Conservation (phyloP, 2,113 vertebrate genomes). For the Sinocyclocheilus rhinocerous region DNA sequence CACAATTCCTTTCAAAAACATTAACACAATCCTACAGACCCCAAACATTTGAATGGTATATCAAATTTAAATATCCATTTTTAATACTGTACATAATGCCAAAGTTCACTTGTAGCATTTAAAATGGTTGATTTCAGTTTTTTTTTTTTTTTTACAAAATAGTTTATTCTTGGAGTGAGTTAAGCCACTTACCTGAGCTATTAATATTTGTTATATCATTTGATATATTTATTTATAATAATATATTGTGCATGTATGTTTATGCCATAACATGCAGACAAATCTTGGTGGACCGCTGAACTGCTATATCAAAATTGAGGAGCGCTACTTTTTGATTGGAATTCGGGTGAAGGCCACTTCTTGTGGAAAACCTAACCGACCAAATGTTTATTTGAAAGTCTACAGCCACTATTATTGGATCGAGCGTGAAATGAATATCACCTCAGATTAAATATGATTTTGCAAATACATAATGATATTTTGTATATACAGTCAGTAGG, state of each 20-base stretch:
- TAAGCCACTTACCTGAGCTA: background rate
- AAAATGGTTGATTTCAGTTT: background rate
- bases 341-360: conserved; percentile 12
- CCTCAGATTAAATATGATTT: background rate
- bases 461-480: background rate
- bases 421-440: background rate
- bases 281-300: conserved; percentile 36
- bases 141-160: background rate
- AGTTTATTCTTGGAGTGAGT: background rate
- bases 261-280: conserved; percentile 8
- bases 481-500: background rate
- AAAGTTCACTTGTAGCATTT: background rate
- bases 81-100: background rate
- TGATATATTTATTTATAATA: background rate
- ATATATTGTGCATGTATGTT: background rate
- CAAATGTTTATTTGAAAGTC: conserved; percentile 38
- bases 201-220: background rate
- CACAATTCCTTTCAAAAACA: background rate
- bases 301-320: background rate
- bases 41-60: background rate
- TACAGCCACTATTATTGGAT: conserved; percentile 4
- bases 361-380: background rate
- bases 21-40: background rate
- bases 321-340: conserved; percentile 16
- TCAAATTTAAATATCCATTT: background rate